Evolutionary conservation across 2,113 vertebrate genomes (phyloP).

Genomic region (Oxyura jamaicensis): DNA sequence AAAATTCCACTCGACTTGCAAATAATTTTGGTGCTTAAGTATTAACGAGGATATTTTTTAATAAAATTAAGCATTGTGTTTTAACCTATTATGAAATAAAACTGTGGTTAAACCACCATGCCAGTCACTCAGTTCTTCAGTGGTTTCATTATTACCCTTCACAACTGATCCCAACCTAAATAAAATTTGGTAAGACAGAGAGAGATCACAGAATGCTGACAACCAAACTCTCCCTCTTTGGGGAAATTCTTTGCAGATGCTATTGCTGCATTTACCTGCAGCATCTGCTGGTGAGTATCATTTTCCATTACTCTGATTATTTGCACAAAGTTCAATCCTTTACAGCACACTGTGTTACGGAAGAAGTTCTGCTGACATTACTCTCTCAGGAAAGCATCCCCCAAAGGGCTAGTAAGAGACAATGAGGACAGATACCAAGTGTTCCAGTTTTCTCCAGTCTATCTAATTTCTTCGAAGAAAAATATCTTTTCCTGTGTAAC

Average conservation of each 20-base stretch:
- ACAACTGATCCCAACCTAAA: background rate
- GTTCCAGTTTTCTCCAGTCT: background rate
- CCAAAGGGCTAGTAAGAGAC: background rate
- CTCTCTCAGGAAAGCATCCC: background rate
- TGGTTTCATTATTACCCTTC: conserved; percentile 18
- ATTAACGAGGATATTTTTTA: background rate
- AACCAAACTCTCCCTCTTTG: background rate
- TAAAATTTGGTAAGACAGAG: background rate
- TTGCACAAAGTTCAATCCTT: background rate
- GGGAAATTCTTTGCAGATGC: background rate
- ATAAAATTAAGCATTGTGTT: background rate
- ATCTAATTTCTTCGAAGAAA: background rate
- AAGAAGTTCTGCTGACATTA: background rate
- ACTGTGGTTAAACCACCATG: background rate
- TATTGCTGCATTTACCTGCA: background rate
- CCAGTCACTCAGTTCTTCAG: background rate
- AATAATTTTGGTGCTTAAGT: background rate
- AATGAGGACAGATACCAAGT: background rate
- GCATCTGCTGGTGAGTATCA: background rate
- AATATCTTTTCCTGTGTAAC: background rate
- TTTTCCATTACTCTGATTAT: background rate
- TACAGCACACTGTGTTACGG: background rate
- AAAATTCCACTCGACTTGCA: background rate
- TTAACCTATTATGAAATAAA: conserved; percentile 19
- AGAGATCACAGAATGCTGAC: background rate